Conservation (phyloP, 2,797 vertebrate species). For the Coccyzus lansbergi region DNA sequence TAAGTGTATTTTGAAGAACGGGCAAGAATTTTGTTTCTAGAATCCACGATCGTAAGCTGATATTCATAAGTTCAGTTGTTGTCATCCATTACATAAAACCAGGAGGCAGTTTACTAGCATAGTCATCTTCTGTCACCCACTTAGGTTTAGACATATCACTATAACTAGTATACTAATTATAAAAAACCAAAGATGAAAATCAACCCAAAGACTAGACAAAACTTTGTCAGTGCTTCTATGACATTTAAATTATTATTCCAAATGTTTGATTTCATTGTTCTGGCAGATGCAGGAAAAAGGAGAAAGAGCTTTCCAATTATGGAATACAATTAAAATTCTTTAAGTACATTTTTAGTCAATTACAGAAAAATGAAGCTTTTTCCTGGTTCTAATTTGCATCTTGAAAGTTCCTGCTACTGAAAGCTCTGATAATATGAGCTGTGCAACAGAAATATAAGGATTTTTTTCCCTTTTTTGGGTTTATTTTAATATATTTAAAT, state of each 20-base stretch:
- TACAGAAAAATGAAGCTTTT: not conserved
- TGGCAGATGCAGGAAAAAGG: not conserved
- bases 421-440: not conserved
- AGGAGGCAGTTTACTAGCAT: not conserved
- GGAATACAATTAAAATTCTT: not conserved
- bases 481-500: not conserved
- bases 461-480: not conserved
- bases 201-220: not conserved
- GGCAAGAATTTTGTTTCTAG: not conserved
- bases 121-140: not conserved
- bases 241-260: not conserved
- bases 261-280: not conserved
- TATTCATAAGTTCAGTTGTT: not conserved
- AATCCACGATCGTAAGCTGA: not conserved
- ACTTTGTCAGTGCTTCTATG: not conserved
- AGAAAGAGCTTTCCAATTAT: not conserved
- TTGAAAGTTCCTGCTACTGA: not conserved
- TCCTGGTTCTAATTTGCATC: not conserved
- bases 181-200: not conserved
- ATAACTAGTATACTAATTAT: not conserved
- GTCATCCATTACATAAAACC: not conserved
- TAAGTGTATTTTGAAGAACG: not conserved
- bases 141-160: not conserved
- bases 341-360: not conserved
- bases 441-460: not conserved